These are phyloP conservation scores for Sinocyclocheilus grahami DNA, from an alignment of 2,113 vertebrate species.

Conservation along the genomic window DNA sequence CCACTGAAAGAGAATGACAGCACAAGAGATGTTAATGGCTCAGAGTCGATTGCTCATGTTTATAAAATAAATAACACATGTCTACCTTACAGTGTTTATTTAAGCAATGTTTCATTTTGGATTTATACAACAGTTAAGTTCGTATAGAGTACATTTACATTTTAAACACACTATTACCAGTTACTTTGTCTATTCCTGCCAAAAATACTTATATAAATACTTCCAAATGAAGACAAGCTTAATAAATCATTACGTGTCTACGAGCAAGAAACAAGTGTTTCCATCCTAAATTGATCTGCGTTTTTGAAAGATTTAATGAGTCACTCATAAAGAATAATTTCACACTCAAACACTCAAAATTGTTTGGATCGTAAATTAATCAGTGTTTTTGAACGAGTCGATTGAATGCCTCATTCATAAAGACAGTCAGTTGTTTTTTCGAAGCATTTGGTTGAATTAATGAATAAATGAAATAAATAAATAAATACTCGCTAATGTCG, in stretches of 20 bases:
- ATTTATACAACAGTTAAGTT: not conserved
- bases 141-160: not conserved
- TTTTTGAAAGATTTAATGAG: not conserved
- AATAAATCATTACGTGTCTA: not conserved
- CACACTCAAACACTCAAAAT: not conserved
- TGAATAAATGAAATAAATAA: too few species aligned
- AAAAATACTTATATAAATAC: not conserved
- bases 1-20: slow-evolving; percentile 65
- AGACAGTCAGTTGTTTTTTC: too few species aligned
- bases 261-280: not conserved
- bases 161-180: not conserved
- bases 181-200: not conserved
- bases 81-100: not conserved
- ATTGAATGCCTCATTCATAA: not conserved
- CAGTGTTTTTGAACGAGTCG: not conserved
- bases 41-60: not conserved
- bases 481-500: too few species aligned
- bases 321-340: not conserved
- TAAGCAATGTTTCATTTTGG: not conserved
- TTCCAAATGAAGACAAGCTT: not conserved
- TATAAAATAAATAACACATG: not conserved
- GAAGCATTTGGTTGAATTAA: too few species aligned
- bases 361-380: not conserved
- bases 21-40: not conserved
- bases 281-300: not conserved